Evolutionary conservation across 2,797 vertebrate genomes (phyloP).

Genomic region (Aphelocoma californica): DNA sequence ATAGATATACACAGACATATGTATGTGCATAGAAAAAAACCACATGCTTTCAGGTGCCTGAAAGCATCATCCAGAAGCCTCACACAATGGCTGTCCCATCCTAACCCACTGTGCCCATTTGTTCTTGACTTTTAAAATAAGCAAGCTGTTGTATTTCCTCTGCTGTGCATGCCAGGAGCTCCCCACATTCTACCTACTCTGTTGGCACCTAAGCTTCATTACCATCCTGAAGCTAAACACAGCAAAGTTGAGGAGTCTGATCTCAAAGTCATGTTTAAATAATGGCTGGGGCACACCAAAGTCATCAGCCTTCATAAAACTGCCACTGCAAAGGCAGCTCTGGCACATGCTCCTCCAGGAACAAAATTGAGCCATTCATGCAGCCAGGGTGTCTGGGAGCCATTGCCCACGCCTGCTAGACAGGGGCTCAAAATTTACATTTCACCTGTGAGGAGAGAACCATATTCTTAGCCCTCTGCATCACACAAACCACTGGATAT

Average conservation of each 20-base stretch:
- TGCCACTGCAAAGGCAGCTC: neutral
- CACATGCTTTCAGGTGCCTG: neutral
- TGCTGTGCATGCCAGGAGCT: neutral
- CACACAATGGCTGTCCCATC: neutral
- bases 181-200: neutral
- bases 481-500: neutral
- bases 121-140: neutral
- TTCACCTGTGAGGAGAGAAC: neutral
- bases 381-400: neutral
- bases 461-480: neutral
- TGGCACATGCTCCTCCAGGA: neutral
- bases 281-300: neutral
- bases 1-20: neutral
- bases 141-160: neutral
- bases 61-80: neutral
- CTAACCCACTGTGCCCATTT: neutral
- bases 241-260: neutral
- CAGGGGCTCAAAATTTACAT: neutral
- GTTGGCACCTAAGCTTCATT: neutral
- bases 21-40: accelerated
- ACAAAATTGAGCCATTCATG: neutral
- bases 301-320: neutral
- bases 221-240: neutral
- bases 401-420: neutral
- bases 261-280: neutral